phyloP scores from a whole-genome alignment of 2,888 invertebrate species.

The Carabus problematicus region DNA sequence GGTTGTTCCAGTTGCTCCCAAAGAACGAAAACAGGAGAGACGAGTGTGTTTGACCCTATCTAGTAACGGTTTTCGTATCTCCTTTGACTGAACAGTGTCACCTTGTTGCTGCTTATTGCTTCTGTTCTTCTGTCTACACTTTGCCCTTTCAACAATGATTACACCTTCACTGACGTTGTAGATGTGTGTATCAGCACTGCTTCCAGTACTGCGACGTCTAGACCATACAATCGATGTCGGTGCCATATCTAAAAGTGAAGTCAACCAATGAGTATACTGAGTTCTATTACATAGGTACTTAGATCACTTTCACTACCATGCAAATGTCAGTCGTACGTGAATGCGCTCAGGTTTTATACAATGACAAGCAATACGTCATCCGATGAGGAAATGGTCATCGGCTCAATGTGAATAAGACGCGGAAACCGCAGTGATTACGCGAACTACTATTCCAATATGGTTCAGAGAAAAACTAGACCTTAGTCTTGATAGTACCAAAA shows the following conservation, averaged over 20 bases:
- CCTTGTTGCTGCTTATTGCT: conserved; percentile 33
- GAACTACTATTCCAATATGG: too few relatives aligned
- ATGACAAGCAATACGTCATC: conserved; percentile 3
- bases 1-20: conserved; percentile 44
- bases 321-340: conserved; percentile 9
- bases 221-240: conserved; percentile 71
- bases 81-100: conserved; percentile 63
- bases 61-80: conserved; percentile 73
- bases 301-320: conserved; percentile 1
- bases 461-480: too few relatives aligned
- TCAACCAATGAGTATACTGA: conserved; percentile 24
- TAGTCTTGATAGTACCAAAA: too few relatives aligned
- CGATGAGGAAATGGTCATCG: conserved; percentile 5
- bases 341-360: conserved; percentile 5
- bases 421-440: conserved; percentile 5
- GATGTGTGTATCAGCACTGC: conserved; percentile 71
- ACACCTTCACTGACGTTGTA: conserved; percentile 71
- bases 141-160: conserved; percentile 66
- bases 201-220: conserved; percentile 67
- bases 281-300: conserved; percentile 11
- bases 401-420: not conserved
- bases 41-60: conserved; percentile 76
- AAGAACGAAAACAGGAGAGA: conserved; percentile 71
- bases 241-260: conserved; percentile 64
- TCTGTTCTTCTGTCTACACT: conserved; percentile 61